These are phyloP conservation scores for Colinus virginianus DNA, from an alignment of 2,113 vertebrate genomes.

Conservation along the genomic window DNA sequence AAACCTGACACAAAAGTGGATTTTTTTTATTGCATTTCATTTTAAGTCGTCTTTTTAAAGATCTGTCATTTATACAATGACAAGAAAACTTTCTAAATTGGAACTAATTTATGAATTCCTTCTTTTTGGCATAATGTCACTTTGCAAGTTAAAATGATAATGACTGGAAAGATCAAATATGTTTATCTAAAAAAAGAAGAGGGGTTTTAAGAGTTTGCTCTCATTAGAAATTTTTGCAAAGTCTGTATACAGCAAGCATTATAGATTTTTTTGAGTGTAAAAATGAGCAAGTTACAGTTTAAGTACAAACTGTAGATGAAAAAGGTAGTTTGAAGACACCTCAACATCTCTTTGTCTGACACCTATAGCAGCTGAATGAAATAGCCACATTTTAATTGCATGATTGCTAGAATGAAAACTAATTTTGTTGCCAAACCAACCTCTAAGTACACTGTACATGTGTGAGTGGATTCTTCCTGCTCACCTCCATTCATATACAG, in stretches of 20 bases:
- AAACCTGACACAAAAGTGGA: conserved; percentile 75
- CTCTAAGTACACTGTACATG: background rate
- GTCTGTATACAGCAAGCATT: conserved; percentile 51
- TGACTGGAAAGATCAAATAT: conserved; percentile 71
- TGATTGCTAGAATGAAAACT: background rate
- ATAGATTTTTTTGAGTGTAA: conserved; percentile 23
- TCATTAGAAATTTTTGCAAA: conserved; percentile 52
- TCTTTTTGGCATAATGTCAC: conserved; percentile 81
- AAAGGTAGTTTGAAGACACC: background rate
- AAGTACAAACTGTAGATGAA: background rate
- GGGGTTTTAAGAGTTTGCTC: conserved; percentile 58
- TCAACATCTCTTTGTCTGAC: conserved; percentile 7
- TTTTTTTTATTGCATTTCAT: conserved; percentile 81
- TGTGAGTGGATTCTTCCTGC: background rate
- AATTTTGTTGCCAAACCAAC: background rate
- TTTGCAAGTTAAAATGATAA: conserved; percentile 80
- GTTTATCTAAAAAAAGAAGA: conserved; percentile 61
- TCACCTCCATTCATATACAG: background rate
- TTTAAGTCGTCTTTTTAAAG: conserved; percentile 81
- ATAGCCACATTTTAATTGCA: background rate
- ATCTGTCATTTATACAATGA: conserved; percentile 86
- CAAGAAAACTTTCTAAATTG: conserved; percentile 83
- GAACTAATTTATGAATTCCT: conserved; percentile 82
- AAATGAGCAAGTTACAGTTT: background rate
- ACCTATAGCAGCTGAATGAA: background rate